Base-by-base conservation (phyloP, 2,888 invertebrate species). In the Thecophora atra region DNA sequence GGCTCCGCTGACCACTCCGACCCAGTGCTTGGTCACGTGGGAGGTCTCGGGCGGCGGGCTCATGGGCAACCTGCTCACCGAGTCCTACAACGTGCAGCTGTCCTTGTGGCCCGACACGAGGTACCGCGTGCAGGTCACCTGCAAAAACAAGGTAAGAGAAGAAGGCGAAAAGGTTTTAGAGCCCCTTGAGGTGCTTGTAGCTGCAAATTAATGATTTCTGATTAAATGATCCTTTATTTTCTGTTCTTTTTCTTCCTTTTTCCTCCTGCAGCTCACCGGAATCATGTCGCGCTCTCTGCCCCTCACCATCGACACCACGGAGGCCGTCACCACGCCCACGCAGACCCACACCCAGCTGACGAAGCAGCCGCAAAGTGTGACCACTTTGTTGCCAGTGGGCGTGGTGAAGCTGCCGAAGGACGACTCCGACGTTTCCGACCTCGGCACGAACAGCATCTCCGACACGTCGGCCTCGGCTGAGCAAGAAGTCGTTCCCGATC, bases 31-130 rank as follows among this genome's bases (percentile, higher is more conserved):
- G 75, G 86, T 86, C 74, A 86, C 86, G 69, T 86, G 86, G 86
- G 86, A 86, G 77, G 85, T 86, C 42, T 84, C 85, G 19, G 86
- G 86, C 72, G 86, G 86, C 51, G 86, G 86, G 1, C 80, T 86
- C 42, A 86, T 86, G 84, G 86, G 86, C 30, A 86, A 86, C 74
- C 81, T 86, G 26, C 79, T 86, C 21, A 86, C 86, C 47, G 86
- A 86, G 64, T 83, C 86, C 5, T 85, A 81, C 70, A 84, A 82
- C 78, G 86, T 86, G 24, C 86, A 86, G 74, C 78, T 86, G 15
- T 86, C 86, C 13, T 77, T 86, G 26, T 86, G 86, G 86, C 86
- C 86, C 54, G 86, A 86, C 71, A 86, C 86, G 17, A 86, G 85
- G 74, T 86, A 86, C 76, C 85, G 86, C 64, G 84, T 86, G 44